phyloP scores from a whole-genome alignment of 2,888 invertebrate genomes.

The Zygothrica quintamaculata region DNA sequence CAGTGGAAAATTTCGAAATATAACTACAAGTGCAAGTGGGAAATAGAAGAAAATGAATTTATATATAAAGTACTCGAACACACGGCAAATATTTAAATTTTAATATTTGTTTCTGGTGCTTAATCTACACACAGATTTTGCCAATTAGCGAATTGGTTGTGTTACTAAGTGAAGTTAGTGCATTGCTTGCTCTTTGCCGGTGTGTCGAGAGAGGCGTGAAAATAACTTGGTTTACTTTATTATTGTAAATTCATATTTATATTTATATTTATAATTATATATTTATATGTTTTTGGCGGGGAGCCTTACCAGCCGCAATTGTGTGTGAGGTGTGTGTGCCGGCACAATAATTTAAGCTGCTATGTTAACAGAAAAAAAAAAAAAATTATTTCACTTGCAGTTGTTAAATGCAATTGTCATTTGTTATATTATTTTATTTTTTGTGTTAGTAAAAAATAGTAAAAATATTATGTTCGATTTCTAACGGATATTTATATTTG shows the following conservation, averaged over 20 bases:
- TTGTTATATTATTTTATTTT: constrained; percentile 15
- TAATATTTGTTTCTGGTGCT: constrained; percentile 56
- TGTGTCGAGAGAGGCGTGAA: background rate
- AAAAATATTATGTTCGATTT: constrained; percentile 38
- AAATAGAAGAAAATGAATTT: background rate
- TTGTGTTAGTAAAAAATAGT: constrained; percentile 38
- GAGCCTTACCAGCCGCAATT: background rate
- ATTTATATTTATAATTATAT: too few relatives aligned
- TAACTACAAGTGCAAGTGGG: too few relatives aligned
- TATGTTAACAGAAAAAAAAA: constrained; percentile 29
- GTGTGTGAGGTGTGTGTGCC: too few relatives aligned
- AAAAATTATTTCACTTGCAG: constrained; percentile 54
- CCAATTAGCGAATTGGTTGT: constrained; percentile 67
- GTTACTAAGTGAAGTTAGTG: constrained; percentile 15
- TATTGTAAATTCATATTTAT: too few relatives aligned
- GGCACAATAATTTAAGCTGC: too few relatives aligned
- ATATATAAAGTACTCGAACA: constrained; percentile 34
- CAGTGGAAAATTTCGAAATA: too few relatives aligned
- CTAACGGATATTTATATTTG: constrained; percentile 57
- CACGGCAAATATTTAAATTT: constrained; percentile 65
- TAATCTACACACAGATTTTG: constrained; percentile 51
- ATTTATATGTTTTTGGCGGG: too few relatives aligned
- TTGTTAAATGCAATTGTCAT: constrained; percentile 56
- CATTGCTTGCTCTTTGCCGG: too few relatives aligned
- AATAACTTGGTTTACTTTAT: too few relatives aligned